phyloP scores from a whole-genome alignment of 2,797 vertebrate species.

The Enteromius radiatus region DNA sequence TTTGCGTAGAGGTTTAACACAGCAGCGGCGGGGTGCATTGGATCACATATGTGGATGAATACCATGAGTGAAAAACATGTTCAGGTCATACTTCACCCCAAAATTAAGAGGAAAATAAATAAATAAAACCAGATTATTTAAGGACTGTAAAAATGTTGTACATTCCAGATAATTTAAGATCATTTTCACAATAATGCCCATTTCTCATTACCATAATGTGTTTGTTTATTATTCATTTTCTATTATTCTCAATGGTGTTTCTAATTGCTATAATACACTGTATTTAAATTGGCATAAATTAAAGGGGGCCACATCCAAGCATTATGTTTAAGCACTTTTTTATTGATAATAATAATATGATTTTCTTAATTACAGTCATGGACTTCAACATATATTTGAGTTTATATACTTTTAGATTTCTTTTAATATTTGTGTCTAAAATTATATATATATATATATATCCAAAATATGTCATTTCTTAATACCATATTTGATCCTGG shows the following conservation, averaged over 20 bases:
- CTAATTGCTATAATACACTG: neutral
- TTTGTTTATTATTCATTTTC: neutral
- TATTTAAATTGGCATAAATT: neutral
- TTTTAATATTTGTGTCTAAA: neutral
- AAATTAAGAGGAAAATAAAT: neutral
- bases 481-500: neutral
- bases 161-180: neutral
- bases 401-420: no score
- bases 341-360: neutral
- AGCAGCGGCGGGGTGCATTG: neutral
- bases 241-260: neutral
- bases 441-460: no score
- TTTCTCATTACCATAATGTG: neutral
- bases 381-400: neutral
- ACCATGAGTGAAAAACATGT: neutral
- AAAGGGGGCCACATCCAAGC: neutral
- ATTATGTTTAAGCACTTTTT: neutral
- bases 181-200: neutral
- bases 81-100: neutral
- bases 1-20: conserved; percentile 11
- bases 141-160: neutral
- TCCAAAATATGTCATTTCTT: neutral
- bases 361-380: neutral
- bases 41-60: conserved; percentile 1
- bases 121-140: neutral